A percentile compares a stretch with the other conserved stretches of the same genome.
These are phyloP conservation scores for Agriopis aurantiaria DNA, from an alignment of 2,888 invertebrate genomes.

Conservation along the genomic window DNA sequence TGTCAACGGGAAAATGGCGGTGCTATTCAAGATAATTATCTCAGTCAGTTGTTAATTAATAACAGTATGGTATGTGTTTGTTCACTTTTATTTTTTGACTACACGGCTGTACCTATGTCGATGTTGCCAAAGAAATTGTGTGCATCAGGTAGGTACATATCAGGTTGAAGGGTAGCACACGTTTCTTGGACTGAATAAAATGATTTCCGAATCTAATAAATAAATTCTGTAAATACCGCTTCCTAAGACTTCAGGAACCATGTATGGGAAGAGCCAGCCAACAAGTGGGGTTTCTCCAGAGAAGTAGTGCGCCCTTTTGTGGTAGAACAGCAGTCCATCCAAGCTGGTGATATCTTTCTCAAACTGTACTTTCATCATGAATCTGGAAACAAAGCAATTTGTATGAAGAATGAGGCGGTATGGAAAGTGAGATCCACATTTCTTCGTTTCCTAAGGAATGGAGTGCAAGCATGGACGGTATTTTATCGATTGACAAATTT, in stretches of 20 bases:
- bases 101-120: neutral
- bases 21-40: too few relatives aligned
- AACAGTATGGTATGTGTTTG: too few relatives aligned
- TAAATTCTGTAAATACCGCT: conserved; percentile 57
- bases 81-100: neutral
- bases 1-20: too few relatives aligned
- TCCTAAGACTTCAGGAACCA: conserved; percentile 93
- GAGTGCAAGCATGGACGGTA: too few relatives aligned
- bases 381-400: conserved; percentile 57
- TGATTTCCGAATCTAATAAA: too few relatives aligned
- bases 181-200: too few relatives aligned
- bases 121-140: neutral
- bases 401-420: neutral
- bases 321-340: conserved; percentile 97
- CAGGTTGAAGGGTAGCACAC: too few relatives aligned
- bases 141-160: too few relatives aligned
- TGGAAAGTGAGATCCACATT: too few relatives aligned
- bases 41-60: too few relatives aligned
- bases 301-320: conserved; percentile 92
- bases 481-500: too few relatives aligned
- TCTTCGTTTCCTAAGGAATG: too few relatives aligned
- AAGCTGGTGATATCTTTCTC: conserved; percentile 80
- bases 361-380: conserved; percentile 70
- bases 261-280: conserved; percentile 96
- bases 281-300: conserved; percentile 94